Conservation (phyloP, 2,113 vertebrate species). For the Carollia perspicillata region DNA sequence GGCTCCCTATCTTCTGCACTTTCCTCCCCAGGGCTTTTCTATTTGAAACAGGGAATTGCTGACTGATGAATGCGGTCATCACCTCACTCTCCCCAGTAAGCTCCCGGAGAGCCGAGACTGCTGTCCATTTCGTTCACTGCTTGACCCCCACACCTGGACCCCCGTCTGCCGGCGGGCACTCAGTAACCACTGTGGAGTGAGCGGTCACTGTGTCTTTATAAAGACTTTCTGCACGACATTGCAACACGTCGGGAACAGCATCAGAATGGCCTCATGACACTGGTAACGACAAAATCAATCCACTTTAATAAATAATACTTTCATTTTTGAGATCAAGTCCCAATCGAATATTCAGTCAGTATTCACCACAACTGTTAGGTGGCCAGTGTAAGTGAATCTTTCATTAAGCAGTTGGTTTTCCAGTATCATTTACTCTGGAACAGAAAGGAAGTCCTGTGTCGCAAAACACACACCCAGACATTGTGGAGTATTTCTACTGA, state of each 20-base stretch:
- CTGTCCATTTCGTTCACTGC: background rate
- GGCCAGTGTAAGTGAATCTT: background rate
- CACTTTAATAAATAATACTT: background rate
- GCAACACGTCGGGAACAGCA: background rate
- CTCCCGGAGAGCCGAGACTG: background rate
- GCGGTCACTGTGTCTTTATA: no score
- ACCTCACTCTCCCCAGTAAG: background rate
- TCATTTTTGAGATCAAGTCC: background rate
- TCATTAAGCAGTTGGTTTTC: background rate
- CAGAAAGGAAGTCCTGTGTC: background rate
- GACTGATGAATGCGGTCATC: background rate
- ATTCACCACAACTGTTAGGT: background rate
- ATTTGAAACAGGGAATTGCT: background rate
- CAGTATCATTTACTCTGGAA: background rate
- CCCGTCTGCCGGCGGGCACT: no score
- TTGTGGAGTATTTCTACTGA: background rate
- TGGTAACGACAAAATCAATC: background rate
- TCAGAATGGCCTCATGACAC: background rate
- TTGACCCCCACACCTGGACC: no score
- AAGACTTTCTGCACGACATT: no score
- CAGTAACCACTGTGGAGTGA: no score
- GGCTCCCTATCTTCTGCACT: background rate
- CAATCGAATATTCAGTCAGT: background rate
- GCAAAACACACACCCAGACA: no score
- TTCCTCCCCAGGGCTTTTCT: background rate